phyloP scores from a whole-genome alignment of 1,140 invertebrate genomes.

The Copidosoma floridanum region DNA sequence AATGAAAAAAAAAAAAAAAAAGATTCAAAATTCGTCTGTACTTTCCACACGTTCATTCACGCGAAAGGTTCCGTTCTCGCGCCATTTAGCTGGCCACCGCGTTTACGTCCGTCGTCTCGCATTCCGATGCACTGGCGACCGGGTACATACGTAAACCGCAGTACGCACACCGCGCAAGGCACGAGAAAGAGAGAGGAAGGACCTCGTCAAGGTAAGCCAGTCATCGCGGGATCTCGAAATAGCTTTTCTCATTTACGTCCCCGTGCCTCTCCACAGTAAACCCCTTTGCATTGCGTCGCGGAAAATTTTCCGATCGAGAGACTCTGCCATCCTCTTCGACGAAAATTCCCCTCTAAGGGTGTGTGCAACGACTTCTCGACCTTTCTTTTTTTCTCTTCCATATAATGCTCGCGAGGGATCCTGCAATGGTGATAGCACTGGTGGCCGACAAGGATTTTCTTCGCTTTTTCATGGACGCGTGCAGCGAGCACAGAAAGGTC shows the following conservation, averaged over 20 bases:
- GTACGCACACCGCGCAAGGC: slow-evolving; percentile 5
- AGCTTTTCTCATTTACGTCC: slow-evolving; percentile 3
- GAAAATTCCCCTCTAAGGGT: not conserved
- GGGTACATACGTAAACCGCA: slow-evolving; percentile 3
- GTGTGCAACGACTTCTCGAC: no score
- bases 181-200: slow-evolving; percentile 47
- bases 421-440: no score
- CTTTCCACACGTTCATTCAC: no score
- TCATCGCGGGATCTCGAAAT: slow-evolving; percentile 35
- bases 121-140: slow-evolving; percentile 33
- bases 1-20: no score
- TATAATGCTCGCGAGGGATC: no score
- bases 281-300: not conserved
- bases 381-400: no score
- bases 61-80: no score
- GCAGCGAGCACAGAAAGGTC: no score
- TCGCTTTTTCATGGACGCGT: no score
- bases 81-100: slow-evolving; percentile 1
- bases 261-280: not conserved
- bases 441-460: no score
- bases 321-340: not conserved
- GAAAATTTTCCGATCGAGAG: slow-evolving; percentile 17
- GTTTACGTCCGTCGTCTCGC: slow-evolving; percentile 32
- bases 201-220: slow-evolving; percentile 55
- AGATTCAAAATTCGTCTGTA: no score